Base-by-base conservation (phyloP, 2,888 invertebrate species). In the Protodeltote pygarga region DNA sequence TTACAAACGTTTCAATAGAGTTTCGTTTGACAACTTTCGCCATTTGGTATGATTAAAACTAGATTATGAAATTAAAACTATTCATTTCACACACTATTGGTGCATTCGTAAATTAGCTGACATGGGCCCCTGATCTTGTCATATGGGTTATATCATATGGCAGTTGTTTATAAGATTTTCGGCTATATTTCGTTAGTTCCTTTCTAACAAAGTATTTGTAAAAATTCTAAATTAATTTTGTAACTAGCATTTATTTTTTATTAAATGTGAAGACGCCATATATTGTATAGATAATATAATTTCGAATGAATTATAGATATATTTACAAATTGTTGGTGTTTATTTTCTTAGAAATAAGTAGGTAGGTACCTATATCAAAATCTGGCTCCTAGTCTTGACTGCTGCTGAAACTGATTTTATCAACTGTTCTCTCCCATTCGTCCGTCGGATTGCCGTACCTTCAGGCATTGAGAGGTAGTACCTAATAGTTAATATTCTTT, bases 241-340 rank as follows among this genome's bases (percentile, higher is more conserved):
- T 49, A 52, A n/a, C 32, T 49, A 53, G 62, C 48, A 55, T 65
- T 68, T 67, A 62, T 34, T 25, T 29, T n/a, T 50, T 55, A 42
- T 52, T 32, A 44, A 39, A 60, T 33, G 10, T 55, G 13, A 57
- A 48, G 39, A 61, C 54, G 72, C 72, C 72, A 72, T 72, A 72
- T 71, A 65, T 70, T 57, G 59, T 69, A 51, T 63, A 55, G 42
- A 32, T 51, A 47, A 51, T 50, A 42, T 33, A 40, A 48, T 58
- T 57, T 55, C 25, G 29, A 54, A 58, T 23, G 21, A 52, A 48
- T n/a, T 41, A 58, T 39, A 57, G 28, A 47, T 41, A n/a, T n/a
- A 61, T 61, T 61, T 61, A 54, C 62, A 54, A 14, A 31, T 0
- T 10, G 13, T 4, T 14, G 24, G 46, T 48, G 57, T 64, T 49